phyloP scores from a whole-genome alignment of 2,113 vertebrate species.

The Ochotona curzoniae region DNA sequence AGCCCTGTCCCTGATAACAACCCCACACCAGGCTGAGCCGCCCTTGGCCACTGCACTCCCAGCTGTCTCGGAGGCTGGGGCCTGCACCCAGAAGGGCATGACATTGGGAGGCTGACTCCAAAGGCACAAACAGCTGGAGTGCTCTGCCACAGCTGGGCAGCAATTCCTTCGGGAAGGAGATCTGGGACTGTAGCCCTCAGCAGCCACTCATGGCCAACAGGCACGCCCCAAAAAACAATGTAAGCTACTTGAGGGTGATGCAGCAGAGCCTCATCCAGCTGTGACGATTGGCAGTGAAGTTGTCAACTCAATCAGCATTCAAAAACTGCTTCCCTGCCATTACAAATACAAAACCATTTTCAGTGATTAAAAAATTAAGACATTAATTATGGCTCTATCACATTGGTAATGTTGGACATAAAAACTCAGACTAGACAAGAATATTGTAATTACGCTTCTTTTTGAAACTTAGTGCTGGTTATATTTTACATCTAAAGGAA shows the following conservation, averaged over 20 bases:
- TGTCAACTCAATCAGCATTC: background rate
- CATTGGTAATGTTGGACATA: background rate
- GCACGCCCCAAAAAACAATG: background rate
- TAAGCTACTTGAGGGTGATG: background rate
- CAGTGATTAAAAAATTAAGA: background rate
- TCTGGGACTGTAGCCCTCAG: background rate
- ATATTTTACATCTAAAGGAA: conserved; percentile 39
- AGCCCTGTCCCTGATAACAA: background rate
- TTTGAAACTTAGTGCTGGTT: conserved; percentile 12
- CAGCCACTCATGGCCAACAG: background rate
- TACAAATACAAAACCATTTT: conserved; percentile 57
- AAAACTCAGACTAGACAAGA: conserved; percentile 35
- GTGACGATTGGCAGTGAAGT: background rate
- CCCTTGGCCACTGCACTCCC: background rate
- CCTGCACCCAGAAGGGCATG: background rate
- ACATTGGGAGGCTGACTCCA: background rate
- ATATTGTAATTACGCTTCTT: conserved; percentile 39
- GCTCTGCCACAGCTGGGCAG: background rate
- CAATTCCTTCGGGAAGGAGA: background rate
- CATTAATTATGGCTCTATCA: background rate
- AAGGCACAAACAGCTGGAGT: background rate
- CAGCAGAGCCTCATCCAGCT: background rate
- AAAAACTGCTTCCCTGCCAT: conserved; percentile 43
- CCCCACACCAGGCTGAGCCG: background rate
- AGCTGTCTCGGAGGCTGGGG: background rate